Conservation (phyloP, 2,888 invertebrate species). For the Monochamus alternatus region DNA sequence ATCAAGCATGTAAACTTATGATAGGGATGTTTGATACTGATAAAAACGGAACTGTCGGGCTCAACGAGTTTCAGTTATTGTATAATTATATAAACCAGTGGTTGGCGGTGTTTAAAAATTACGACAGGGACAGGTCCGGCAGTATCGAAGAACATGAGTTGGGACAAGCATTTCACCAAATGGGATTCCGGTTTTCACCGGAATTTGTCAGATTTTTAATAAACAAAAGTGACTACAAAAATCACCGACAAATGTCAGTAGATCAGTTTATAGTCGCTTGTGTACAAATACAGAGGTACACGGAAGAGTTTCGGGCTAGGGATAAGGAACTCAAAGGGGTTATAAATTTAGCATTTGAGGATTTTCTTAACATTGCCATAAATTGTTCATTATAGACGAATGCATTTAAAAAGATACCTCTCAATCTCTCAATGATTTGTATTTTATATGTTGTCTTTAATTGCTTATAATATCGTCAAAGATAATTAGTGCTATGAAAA, state of each 20-base stretch:
- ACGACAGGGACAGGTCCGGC: slow-evolving; percentile 90
- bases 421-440: not conserved
- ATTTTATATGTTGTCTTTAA: not conserved
- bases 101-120: slow-evolving; percentile 87
- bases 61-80: slow-evolving; percentile 88
- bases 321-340: slow-evolving; percentile 87
- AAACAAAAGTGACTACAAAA: slow-evolving; percentile 79
- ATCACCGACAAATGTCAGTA: slow-evolving; percentile 80
- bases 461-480: not conserved
- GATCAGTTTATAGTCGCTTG: slow-evolving; percentile 92
- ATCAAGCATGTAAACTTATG: slow-evolving; percentile 89
- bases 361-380: slow-evolving; percentile 89
- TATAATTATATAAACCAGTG: slow-evolving; percentile 93
- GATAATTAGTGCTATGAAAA: too few relatives aligned
- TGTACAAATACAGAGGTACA: slow-evolving; percentile 90
- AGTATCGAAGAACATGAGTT: slow-evolving; percentile 87
- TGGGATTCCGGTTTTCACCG: slow-evolving; percentile 90
- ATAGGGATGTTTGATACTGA: slow-evolving; percentile 94
- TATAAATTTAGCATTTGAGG: slow-evolving; percentile 91
- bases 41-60: slow-evolving; percentile 86
- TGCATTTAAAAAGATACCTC: not conserved
- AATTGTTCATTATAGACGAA: slow-evolving; percentile 74
- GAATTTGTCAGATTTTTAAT: slow-evolving; percentile 84
- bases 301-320: slow-evolving; percentile 87
- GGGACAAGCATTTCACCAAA: slow-evolving; percentile 84